phyloP scores from a whole-genome alignment of 2,888 invertebrate genomes.

The Belgica antarctica region DNA sequence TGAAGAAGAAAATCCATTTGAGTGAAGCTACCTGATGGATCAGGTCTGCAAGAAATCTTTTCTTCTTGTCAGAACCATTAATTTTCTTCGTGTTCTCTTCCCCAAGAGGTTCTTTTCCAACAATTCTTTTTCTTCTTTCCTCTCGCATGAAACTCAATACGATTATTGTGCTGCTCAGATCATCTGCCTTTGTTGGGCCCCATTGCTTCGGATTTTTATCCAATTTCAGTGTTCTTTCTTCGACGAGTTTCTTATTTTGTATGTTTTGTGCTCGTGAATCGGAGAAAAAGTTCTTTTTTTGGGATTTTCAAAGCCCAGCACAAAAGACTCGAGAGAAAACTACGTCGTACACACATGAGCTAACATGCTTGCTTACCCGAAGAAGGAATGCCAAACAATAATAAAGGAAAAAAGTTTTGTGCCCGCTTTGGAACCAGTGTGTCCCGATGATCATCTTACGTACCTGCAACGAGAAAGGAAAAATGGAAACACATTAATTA shows the following conservation, averaged over 20 bases:
- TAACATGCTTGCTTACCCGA: slow-evolving; percentile 1
- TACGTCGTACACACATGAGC: slow-evolving; percentile 7
- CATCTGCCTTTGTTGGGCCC: slow-evolving; percentile 29
- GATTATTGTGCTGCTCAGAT: slow-evolving; percentile 38
- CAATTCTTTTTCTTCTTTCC: neutral
- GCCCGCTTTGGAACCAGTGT: slow-evolving; percentile 9
- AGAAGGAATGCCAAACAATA: slow-evolving; percentile 19
- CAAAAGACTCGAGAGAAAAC: neutral
- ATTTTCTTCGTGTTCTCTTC: slow-evolving; percentile 17
- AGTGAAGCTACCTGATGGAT: neutral
- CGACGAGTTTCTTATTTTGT: neutral
- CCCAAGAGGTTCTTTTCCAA: neutral
- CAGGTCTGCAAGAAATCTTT: no score
- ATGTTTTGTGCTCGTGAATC: neutral
- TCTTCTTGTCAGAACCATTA: slow-evolving; percentile 31
- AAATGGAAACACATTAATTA: slow-evolving; percentile 40
- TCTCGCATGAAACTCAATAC: slow-evolving; percentile 34
- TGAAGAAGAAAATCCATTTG: neutral
- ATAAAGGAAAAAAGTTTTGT: no score
- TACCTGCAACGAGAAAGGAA: slow-evolving; percentile 37
- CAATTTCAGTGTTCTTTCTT: slow-evolving; percentile 13
- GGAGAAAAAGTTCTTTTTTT: neutral
- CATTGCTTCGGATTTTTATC: slow-evolving; percentile 3
- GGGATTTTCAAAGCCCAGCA: slow-evolving; percentile 1
- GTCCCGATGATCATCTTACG: slow-evolving; percentile 10